Evolutionary conservation across 2,113 vertebrate species (phyloP).

Genomic region (Colaptes auratus): DNA sequence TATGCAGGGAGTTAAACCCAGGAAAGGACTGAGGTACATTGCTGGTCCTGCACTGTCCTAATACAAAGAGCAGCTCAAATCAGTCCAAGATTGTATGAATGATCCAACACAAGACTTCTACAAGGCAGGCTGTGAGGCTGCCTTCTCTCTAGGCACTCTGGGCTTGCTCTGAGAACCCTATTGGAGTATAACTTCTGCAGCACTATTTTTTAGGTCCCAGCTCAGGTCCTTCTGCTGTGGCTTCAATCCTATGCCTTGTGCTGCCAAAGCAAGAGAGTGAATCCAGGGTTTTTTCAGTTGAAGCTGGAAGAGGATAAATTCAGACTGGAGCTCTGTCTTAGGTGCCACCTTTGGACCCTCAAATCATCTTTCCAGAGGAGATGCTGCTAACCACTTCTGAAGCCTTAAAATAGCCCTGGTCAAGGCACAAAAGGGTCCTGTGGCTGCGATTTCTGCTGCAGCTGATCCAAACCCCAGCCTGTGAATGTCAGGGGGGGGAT

Average conservation of each 20-base stretch:
- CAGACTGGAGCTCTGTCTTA: not conserved
- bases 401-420: conserved; percentile 4
- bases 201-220: not conserved
- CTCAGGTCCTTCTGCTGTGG: not conserved
- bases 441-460: not conserved
- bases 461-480: not conserved
- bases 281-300: not conserved
- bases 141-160: not conserved
- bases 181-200: not conserved
- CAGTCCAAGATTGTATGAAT: not conserved
- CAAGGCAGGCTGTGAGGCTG: not conserved
- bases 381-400: rapidly evolving
- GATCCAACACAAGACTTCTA: not conserved
- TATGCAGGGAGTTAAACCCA: not conserved
- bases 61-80: too few species aligned
- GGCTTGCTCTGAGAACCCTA: not conserved
- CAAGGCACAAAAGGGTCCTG: not conserved
- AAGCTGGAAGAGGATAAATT: too few species aligned
- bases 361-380: not conserved
- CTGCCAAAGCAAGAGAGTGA: not conserved
- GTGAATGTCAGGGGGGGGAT: not conserved
- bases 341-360: not conserved
- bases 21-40: not conserved
- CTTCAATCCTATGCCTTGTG: rapidly evolving
- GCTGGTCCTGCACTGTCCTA: not conserved